Evolutionary conservation across 1,140 invertebrate genomes (phyloP).

Genomic region (Bicyclus anynana): DNA sequence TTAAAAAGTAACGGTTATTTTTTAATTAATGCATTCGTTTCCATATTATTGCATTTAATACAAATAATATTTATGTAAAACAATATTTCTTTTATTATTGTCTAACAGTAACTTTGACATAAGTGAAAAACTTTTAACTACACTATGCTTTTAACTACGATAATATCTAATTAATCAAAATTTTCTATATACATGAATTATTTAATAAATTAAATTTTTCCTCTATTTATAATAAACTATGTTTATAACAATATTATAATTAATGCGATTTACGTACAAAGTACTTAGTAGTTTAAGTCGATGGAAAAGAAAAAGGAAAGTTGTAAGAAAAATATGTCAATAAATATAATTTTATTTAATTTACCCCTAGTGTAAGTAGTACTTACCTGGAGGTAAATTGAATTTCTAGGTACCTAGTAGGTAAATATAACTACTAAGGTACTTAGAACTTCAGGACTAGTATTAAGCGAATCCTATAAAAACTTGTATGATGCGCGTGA

Average conservation of each 20-base stretch:
- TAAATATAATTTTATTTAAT: constrained; percentile 1
- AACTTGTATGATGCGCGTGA: too few species aligned
- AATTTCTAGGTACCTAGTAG: too few species aligned
- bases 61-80: not conserved
- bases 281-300: constrained; percentile 60
- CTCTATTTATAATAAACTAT: not conserved
- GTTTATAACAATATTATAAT: constrained; percentile 6
- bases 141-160: not conserved
- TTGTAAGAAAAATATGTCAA: constrained; percentile 32
- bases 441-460: too few species aligned
- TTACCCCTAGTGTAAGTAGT: too few species aligned
- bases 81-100: not conserved
- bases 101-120: not conserved
- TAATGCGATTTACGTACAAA: constrained; percentile 50
- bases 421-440: too few species aligned
- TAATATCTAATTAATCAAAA: not conserved
- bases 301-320: constrained; percentile 34
- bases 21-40: too few species aligned
- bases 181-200: not conserved
- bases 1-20: too few species aligned
- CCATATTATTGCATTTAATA: too few species aligned
- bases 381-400: too few species aligned
- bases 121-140: not conserved
- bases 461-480: too few species aligned
- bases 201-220: constrained; percentile 1